phyloP scores from a whole-genome alignment of 2,888 invertebrate genomes.

The Willowsia nigromaculata region DNA sequence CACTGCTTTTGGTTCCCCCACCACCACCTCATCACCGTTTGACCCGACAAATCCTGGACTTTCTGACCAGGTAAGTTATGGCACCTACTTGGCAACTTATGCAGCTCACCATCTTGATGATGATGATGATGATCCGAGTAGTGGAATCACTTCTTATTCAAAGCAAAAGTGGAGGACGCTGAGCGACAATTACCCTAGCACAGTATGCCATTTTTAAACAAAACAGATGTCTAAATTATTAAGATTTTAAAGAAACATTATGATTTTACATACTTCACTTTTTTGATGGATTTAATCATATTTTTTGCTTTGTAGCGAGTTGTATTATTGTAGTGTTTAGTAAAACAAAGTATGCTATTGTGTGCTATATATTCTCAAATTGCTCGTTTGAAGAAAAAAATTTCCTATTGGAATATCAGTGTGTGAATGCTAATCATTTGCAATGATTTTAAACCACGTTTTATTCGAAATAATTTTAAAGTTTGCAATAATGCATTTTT shows the following conservation, averaged over 20 bases:
- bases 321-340: constrained; percentile 13
- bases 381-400: too few relatives aligned
- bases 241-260: background rate
- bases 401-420: background rate
- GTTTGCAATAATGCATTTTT: background rate
- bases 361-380: constrained; percentile 3
- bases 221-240: constrained; percentile 29
- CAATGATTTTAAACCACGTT: background rate
- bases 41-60: constrained; percentile 63
- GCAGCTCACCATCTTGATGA: constrained; percentile 63
- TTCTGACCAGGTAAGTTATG: constrained; percentile 70
- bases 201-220: constrained; percentile 65
- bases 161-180: constrained; percentile 58
- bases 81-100: constrained; percentile 58
- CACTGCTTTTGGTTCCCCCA: constrained; percentile 60
- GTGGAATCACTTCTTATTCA: constrained; percentile 60
- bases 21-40: constrained; percentile 54
- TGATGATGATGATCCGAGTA: constrained; percentile 42
- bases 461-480: background rate
- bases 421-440: background rate
- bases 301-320: constrained; percentile 46
- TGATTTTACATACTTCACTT: constrained; percentile 6
- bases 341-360: background rate
- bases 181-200: constrained; percentile 47
- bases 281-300: background rate